These are phyloP conservation scores for Centruroides vittatus DNA, from an alignment of 1,140 invertebrate genomes.

Conservation along the genomic window DNA sequence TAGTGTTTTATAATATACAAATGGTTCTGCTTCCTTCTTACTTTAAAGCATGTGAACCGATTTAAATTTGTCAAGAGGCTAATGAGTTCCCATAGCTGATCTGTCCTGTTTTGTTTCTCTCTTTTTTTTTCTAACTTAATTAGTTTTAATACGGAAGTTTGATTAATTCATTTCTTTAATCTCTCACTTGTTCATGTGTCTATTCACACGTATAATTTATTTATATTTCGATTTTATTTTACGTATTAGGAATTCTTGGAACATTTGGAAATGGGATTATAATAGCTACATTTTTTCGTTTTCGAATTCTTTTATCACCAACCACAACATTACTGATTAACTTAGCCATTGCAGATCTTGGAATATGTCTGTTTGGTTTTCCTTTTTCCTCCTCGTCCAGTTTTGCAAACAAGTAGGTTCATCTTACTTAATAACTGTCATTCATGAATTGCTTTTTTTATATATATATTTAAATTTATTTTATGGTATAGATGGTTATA, in stretches of 20 bases:
- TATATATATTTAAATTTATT: background rate
- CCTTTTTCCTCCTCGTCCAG: slow-evolving; percentile 20
- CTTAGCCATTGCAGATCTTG: slow-evolving; percentile 19
- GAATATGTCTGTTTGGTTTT: slow-evolving; percentile 20
- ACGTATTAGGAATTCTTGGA: slow-evolving; percentile 18
- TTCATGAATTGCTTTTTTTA: background rate
- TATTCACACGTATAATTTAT: no score
- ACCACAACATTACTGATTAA: slow-evolving; percentile 20
- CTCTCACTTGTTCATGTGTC: no score
- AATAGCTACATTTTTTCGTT: slow-evolving; percentile 18
- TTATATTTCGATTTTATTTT: background rate
- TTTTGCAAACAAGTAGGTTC: slow-evolving; percentile 11
- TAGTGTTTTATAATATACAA: no score
- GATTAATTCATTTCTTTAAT: no score
- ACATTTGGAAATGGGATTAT: slow-evolving; percentile 20
- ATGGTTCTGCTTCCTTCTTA: no score
- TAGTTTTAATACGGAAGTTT: no score
- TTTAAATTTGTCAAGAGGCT: no score
- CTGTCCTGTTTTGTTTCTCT: no score
- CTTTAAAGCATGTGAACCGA: no score
- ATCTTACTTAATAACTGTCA: background rate
- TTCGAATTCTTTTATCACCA: slow-evolving; percentile 17
- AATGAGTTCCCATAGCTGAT: no score
- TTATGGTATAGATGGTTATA: slow-evolving; percentile 27
- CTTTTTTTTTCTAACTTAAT: no score